A percentile compares a stretch with the other conserved stretches of the same genome.
Evolutionary conservation across 2,797 vertebrate species (phyloP).

Genomic region (Gorsachius magnificus): DNA sequence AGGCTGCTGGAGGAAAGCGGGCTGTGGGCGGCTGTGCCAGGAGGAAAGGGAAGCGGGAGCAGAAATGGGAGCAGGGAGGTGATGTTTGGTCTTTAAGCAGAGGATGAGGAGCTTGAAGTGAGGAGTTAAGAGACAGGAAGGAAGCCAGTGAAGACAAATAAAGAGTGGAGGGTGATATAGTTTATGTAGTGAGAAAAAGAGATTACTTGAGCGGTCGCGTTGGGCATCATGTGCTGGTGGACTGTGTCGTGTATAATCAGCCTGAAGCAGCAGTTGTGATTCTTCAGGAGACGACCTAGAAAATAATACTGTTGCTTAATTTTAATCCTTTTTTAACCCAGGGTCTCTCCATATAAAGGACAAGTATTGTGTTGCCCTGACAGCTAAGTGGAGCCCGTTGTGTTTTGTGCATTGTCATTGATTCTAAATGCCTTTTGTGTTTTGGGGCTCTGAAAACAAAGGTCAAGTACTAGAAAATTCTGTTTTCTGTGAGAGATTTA

Average conservation of each 20-base stretch:
- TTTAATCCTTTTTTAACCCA: conserved; percentile 34
- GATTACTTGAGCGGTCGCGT: neutral
- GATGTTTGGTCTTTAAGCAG: neutral
- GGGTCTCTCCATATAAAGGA: neutral
- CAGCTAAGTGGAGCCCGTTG: neutral
- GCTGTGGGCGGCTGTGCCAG: neutral
- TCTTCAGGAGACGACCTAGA: neutral
- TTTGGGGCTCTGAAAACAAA: conserved; percentile 45
- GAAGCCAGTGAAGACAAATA: conserved; percentile 3
- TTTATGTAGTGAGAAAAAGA: neutral
- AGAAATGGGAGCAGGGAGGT: neutral
- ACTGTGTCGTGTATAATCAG: neutral
- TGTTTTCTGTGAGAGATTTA: conserved; percentile 59
- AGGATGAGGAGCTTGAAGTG: neutral
- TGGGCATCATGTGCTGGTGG: neutral
- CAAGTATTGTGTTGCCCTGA: neutral
- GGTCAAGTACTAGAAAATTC: conserved; percentile 64
- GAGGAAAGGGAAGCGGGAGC: conserved; percentile 34
- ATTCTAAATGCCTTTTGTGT: conserved; percentile 70
- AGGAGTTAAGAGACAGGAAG: conserved; percentile 10
- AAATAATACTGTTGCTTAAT: neutral
- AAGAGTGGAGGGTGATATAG: neutral
- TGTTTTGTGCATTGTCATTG: conserved; percentile 52
- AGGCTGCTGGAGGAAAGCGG: neutral
- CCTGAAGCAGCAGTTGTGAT: neutral